Base-by-base conservation (phyloP, 2,113 vertebrate species). In the Petromus typicus region DNA sequence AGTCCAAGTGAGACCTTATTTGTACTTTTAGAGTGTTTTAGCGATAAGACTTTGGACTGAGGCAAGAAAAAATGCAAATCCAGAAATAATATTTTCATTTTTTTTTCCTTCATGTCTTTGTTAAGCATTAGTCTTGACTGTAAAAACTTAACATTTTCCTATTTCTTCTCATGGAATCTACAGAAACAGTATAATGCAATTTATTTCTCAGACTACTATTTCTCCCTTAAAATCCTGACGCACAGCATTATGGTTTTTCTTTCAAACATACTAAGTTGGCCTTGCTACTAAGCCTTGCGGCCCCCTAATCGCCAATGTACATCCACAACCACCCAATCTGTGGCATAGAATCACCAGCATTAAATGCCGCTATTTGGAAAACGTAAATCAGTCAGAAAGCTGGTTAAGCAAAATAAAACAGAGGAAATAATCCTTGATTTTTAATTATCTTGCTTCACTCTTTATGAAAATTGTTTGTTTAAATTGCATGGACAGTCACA, bases 21-120 rank as follows among this genome's bases (percentile, higher is more conserved):
- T 83, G 80, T 75, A 93, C 94, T 95, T 95, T 94, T 95, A 75
- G 79, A 96, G 94, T 95, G 34, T 88, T 83, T 95, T 89, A 94
- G 57, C 61, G 95, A n/a, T 94, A 93, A 94, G 43, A 93, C 80
- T 94, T 92, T 96, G 89, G 75, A 86, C 43, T 7, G 73, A 96
- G 18, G 57, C 95, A 92, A 89, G 63, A 83, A 20, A 95, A 92
- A 95, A 97, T 96, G n/a, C 69, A 97, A 97, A 94, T 91, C 69
- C 22, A 94, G 82, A 84, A 95, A 94, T 90, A 90, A 90, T 91
- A 97, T 92, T 95, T 95, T 82, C 56, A 84, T 86, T 93, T 95
- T 93, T 90, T 89, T 51, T 79, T 93, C 13, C 76, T 93, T 93
- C 22, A 66, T 94, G 63, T 54, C 37, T 93, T 95, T 95, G 94